Base-by-base conservation (phyloP, 1,140 invertebrate species). In the Heliconius hermathena region DNA sequence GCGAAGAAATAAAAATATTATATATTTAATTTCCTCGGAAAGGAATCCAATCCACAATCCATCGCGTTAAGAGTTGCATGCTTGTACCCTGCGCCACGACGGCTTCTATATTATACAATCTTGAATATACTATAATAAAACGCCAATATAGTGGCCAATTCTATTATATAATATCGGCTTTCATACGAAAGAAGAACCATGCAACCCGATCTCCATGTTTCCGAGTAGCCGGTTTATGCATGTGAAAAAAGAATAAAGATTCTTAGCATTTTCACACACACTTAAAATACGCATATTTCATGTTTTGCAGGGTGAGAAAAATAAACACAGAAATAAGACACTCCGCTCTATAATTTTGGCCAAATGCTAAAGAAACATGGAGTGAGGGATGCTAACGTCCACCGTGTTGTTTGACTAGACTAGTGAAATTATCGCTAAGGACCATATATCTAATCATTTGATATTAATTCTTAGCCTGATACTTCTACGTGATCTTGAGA, bases 131-230 rank as follows among this genome's bases (percentile, higher is more conserved):
- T 66, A 66, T 66, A 66, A 66, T 11, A 66, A 66, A 11, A 66
- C 60, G 60, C 13, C 20, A 66, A 29, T 66, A 60, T 60, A 26
- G 26, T 66, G 60, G 26, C 22, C 60, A 26, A 66, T 66, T 22
- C 26, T 66, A 46, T 9, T 66, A 66, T 66, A 66, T 29, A 66
- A 66, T 66, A 66, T 66, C 60, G 11, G 60, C 60, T 66, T 66
- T 66, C 60, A 66, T 66, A 66, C 26, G 60, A 66, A 66, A 29
- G 60, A 66, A 66, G 60, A 66, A 26, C 22, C 60, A 66, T 29
- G 60, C 60, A 66, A 66, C 26, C 26, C 60, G 60, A 66, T 66
- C 22, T 29, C 1, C 60, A 66, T 29, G 9, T 26, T 66, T 66
- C 60, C 22, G 11, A 66, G 60, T 29, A 66, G 60, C 60, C 60